Base-by-base conservation (phyloP, 2,888 invertebrate species). In the Lottia gigantea region DNA sequence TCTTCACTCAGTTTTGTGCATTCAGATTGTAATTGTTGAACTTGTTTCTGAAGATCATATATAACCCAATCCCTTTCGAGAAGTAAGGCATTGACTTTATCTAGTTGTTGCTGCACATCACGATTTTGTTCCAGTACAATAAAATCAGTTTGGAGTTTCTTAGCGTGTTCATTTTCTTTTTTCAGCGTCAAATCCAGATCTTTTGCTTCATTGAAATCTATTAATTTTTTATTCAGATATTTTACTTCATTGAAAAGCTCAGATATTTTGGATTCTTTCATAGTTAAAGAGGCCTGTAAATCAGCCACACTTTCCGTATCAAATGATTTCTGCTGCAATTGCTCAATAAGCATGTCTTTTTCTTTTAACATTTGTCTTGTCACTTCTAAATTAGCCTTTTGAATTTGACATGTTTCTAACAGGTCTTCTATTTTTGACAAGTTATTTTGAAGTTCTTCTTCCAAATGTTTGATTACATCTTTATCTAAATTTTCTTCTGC, bases 391-490 rank as follows among this genome's bases (percentile, higher is more conserved):
- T 72, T 55, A 26, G 40, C n/a, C 25, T 47, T 70, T 47, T 55
- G 64, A 45, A 26, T 62, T n/a, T 23, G 62, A 61, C 25, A 62
- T 40, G 65, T 66, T 62, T 55, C 66, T 19, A 6, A 40, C 49
- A 25, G 61, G 16, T 45, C 65, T 62, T 55, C 64, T 15, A 31
- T 70, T 64, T 61, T 64, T 23, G 16, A 55, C 7, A 55, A 19
- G 15, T 47, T 64, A 64, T 61, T 64, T 55, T 70, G 66, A n/a
- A 69, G 40, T 31, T 67, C 64, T 62, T 68, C 62, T 46, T 71
- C 66, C n/a, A 71, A 19, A 26, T 68, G 62, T 2, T 40, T 25
- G 8, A 68, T 45, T 45, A 62, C 66, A 45, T 66, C 47, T 64
- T 63, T 66, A n/a, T 70, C 16, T 45, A 16, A 23, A 8, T 68